Evolutionary conservation across 2,888 invertebrate species (phyloP).

Genomic region (Macrosiphum euphorbiae): DNA sequence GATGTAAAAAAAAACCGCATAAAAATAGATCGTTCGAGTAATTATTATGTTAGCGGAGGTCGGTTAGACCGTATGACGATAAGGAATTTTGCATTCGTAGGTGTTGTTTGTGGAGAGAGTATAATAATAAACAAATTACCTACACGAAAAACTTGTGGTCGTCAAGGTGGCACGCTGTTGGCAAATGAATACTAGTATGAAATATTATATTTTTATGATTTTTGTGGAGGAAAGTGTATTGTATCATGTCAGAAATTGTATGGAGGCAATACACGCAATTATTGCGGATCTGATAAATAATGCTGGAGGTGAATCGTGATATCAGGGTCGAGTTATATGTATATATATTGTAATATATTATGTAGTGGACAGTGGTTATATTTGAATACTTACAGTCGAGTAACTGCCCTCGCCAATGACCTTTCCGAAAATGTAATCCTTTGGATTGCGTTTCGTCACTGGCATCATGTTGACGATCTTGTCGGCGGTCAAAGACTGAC

Average conservation of each 20-base stretch:
- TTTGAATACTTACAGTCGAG: conserved; percentile 79
- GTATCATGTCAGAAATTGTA: neutral
- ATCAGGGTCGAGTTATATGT: neutral
- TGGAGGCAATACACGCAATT: neutral
- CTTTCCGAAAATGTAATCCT: conserved; percentile 95
- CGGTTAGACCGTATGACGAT: conserved; percentile 18
- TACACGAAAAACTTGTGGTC: neutral
- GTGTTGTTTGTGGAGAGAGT: neutral
- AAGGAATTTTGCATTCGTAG: conserved; percentile 29
- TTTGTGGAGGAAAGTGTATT: neutral
- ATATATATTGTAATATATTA: neutral
- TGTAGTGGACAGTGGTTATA: neutral
- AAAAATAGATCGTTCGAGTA: conserved; percentile 21
- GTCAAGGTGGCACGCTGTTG: neutral
- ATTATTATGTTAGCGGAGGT: conserved; percentile 18
- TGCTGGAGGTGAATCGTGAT: neutral
- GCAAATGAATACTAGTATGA: neutral
- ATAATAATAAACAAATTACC: conserved; percentile 17
- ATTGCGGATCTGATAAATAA: neutral
- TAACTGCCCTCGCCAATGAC: conserved; percentile 97
- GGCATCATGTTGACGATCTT: conserved; percentile 69
- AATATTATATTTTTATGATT: neutral
- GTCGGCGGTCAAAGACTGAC: conserved; percentile 71
- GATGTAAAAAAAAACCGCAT: neutral
- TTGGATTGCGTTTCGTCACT: conserved; percentile 79